Percentiles rank a stretch among this genome's conserved stretches.
phyloP scores from a whole-genome alignment of 2,888 invertebrate genomes.

The Caenorhabditis panamensis region DNA sequence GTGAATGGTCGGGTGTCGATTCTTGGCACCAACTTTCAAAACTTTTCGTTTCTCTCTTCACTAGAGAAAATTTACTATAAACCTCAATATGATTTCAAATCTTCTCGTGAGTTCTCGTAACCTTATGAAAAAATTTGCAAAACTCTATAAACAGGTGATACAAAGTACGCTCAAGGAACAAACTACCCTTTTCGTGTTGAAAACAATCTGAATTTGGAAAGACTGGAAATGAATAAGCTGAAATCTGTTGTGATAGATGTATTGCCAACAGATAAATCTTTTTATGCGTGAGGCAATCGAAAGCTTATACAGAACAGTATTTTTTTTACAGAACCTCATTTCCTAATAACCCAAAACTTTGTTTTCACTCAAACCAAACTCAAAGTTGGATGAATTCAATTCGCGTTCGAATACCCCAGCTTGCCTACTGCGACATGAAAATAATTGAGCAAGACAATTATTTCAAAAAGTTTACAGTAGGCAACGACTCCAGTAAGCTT shows the following conservation, averaged over 20 bases:
- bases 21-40: neutral
- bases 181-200: neutral
- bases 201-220: neutral
- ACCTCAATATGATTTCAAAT: neutral
- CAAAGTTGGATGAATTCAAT: conserved; percentile 2
- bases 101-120: neutral
- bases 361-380: neutral
- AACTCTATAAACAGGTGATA: too few species aligned
- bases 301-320: neutral
- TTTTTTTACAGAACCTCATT: conserved; percentile 10
- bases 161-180: too few species aligned
- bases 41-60: conserved; percentile 26
- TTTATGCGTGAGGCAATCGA: neutral
- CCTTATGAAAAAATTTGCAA: too few species aligned
- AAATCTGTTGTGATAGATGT: neutral
- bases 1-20: conserved; percentile 4
- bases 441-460: neutral
- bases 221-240: conserved; percentile 15
- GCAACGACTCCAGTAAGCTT: conserved; percentile 22
- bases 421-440: conserved; percentile 16
- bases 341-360: conserved; percentile 7
- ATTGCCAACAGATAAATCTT: neutral
- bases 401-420: conserved; percentile 4
- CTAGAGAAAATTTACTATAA: conserved; percentile 6
- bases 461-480: conserved; percentile 13